phyloP scores from a whole-genome alignment of 2,797 vertebrate species.

The Numenius phaeopus region DNA sequence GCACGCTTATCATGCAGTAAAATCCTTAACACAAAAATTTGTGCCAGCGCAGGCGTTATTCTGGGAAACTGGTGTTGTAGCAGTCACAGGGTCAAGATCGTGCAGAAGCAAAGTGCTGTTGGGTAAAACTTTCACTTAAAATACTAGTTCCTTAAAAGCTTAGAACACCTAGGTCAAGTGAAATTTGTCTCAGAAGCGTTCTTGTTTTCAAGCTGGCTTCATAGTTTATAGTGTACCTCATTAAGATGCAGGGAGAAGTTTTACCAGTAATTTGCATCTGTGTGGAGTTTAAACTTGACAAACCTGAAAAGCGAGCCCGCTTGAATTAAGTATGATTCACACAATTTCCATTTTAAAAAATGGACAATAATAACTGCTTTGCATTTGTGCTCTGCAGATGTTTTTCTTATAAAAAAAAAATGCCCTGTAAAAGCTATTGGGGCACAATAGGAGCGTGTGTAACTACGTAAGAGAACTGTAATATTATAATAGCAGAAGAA shows the following conservation, averaged over 20 bases:
- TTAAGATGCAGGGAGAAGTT: conserved; percentile 61
- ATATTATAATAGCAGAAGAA: not conserved
- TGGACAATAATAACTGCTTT: conserved; percentile 37
- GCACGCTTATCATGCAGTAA: not conserved
- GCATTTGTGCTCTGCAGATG: not conserved
- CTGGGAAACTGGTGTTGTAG: not conserved
- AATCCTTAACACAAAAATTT: not conserved
- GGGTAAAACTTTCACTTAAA: not conserved
- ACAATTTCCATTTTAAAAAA: conserved; percentile 50
- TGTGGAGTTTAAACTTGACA: conserved; percentile 65
- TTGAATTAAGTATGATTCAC: conserved; percentile 61
- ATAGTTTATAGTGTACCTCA: conserved; percentile 19
- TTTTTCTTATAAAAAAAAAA: not conserved
- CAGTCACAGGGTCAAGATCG: not conserved
- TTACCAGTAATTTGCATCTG: conserved; percentile 66
- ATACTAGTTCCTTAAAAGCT: not conserved
- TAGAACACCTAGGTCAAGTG: not conserved
- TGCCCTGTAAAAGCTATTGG: not conserved
- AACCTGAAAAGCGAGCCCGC: conserved; percentile 55
- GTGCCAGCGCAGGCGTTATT: not conserved
- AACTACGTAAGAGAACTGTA: not conserved
- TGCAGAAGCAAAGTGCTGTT: not conserved
- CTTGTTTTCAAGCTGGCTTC: conserved; percentile 29
- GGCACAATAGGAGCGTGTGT: not conserved
- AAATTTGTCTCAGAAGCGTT: not conserved